Evolutionary conservation across 2,113 vertebrate genomes (phyloP).

Genomic region (Oncorhynchus kisutch): DNA sequence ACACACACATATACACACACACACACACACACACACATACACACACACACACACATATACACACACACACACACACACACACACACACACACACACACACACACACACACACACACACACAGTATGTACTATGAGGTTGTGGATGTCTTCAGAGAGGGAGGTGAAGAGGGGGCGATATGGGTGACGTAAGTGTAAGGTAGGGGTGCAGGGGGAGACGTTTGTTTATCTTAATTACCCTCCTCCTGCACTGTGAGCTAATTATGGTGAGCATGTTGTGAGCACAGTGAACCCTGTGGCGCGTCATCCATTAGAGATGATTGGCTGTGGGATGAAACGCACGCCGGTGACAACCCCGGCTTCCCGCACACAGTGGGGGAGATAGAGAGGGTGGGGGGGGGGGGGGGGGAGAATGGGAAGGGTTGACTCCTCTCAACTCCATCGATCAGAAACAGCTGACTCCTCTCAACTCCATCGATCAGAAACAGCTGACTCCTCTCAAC

Average conservation of each 20-base stretch:
- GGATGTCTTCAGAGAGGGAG: constrained; percentile 69
- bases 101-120: no score
- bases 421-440: neutral
- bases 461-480: no score
- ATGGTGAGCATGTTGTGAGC: constrained; percentile 59
- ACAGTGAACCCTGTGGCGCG: constrained; percentile 67
- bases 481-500: no score
- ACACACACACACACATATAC: no score
- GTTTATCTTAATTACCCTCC: constrained; percentile 60
- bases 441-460: no score
- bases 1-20: no score
- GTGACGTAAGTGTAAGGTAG: constrained; percentile 31
- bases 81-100: no score
- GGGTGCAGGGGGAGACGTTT: constrained; percentile 42
- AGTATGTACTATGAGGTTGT: neutral
- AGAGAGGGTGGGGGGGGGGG: constrained; percentile 39
- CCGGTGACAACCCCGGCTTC: constrained; percentile 56
- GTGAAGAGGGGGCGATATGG: constrained; percentile 32
- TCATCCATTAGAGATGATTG: constrained; percentile 81
- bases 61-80: no score
- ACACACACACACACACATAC: no score
- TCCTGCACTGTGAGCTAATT: constrained; percentile 72
- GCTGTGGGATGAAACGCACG: constrained; percentile 67
- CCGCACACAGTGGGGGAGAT: constrained; percentile 57
- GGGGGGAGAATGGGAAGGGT: constrained; percentile 52